phyloP scores from a whole-genome alignment of 2,888 invertebrate species.

The Tenthredo scrophulariae region DNA sequence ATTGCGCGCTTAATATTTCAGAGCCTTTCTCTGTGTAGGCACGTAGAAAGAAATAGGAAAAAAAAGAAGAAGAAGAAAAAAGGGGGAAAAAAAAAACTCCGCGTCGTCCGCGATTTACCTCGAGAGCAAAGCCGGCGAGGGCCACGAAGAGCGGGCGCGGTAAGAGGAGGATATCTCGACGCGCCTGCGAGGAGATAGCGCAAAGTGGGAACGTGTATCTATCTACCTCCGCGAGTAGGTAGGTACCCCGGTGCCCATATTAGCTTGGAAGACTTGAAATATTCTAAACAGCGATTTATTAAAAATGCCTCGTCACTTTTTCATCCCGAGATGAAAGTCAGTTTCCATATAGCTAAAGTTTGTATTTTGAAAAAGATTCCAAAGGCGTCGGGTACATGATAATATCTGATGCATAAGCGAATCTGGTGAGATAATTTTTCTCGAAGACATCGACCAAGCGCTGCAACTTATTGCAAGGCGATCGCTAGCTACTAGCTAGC shows the following conservation, averaged over 20 bases:
- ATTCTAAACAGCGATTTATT: slow-evolving; percentile 29
- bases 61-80: slow-evolving; percentile 56
- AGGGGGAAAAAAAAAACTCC: slow-evolving; percentile 52
- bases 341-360: not conserved
- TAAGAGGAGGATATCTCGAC: slow-evolving; percentile 27
- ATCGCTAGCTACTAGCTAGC: not conserved
- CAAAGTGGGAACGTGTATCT: slow-evolving; percentile 23
- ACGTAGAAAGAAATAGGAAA: slow-evolving; percentile 66
- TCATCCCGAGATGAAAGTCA: slow-evolving; percentile 13
- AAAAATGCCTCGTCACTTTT: slow-evolving; percentile 26
- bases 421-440: not conserved
- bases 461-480: slow-evolving; percentile 36
- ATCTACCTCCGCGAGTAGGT: not conserved
- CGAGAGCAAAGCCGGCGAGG: slow-evolving; percentile 33
- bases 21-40: slow-evolving; percentile 73
- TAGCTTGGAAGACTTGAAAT: slow-evolving; percentile 25
- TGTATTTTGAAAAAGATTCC: not conserved
- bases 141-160: slow-evolving; percentile 18
- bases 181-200: slow-evolving; percentile 38
- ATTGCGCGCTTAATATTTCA: slow-evolving; percentile 78
- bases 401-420: not conserved
- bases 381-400: not conserved
- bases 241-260: slow-evolving; percentile 20
- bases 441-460: not conserved
- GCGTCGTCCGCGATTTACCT: slow-evolving; percentile 46